Conservation (phyloP, 1,140 invertebrate species). For the Zaprionus vittiger region DNA sequence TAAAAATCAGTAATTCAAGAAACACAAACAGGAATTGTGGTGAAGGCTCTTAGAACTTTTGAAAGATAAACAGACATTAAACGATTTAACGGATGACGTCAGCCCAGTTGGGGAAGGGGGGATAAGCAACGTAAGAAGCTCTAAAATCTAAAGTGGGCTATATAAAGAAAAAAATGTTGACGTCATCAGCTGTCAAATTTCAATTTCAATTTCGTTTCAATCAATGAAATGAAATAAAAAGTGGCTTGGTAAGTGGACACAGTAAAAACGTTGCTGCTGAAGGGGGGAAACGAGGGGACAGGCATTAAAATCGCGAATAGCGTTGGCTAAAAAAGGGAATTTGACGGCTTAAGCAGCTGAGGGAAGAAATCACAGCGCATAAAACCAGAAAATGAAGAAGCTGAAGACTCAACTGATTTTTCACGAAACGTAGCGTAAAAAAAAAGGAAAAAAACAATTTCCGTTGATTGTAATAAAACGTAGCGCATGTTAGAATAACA, state of each 20-base stretch:
- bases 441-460: slow-evolving; percentile 63
- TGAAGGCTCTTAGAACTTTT: neutral
- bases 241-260: slow-evolving; percentile 51
- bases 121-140: slow-evolving; percentile 16
- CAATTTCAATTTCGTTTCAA: slow-evolving; percentile 56
- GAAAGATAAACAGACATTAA: neutral
- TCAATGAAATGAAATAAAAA: slow-evolving; percentile 54
- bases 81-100: neutral
- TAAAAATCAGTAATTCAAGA: neutral
- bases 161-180: slow-evolving; percentile 30
- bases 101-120: neutral
- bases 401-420: slow-evolving; percentile 27
- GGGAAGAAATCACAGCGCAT: slow-evolving; percentile 43
- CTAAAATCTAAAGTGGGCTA: slow-evolving; percentile 36
- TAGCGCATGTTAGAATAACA: slow-evolving; percentile 52
- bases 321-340: slow-evolving; percentile 15
- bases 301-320: slow-evolving; percentile 39
- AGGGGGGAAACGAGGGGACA: neutral
- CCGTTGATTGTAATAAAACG: slow-evolving; percentile 64
- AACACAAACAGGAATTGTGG: slow-evolving; percentile 9
- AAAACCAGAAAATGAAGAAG: slow-evolving; percentile 35
- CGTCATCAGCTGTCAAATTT: slow-evolving; percentile 61
- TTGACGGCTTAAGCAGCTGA: slow-evolving; percentile 62
- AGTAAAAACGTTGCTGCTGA: slow-evolving; percentile 36
- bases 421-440: slow-evolving; percentile 7